Evolutionary conservation across 2,113 vertebrate genomes (phyloP).

Genomic region (Lepisosteus osseus): DNA sequence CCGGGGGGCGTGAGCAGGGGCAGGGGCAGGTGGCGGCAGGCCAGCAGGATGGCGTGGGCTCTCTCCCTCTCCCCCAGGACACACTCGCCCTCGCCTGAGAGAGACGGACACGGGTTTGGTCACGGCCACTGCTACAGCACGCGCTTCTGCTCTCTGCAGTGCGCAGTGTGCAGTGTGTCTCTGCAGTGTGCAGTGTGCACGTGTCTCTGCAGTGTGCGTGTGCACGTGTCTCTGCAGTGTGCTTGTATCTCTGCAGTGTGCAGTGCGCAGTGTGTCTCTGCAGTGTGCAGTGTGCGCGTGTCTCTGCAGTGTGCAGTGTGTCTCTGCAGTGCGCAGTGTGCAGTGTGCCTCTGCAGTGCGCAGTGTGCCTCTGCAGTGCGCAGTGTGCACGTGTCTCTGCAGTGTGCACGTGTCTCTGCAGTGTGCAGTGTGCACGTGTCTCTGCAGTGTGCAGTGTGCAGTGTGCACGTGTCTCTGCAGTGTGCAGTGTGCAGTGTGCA

Average conservation of each 20-base stretch:
- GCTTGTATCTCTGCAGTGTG: not conserved
- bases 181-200: not conserved
- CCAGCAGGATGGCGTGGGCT: constrained; percentile 89
- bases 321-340: not conserved
- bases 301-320: not conserved
- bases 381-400: not conserved
- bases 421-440: no score
- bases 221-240: not conserved
- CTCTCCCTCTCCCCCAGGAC: constrained; percentile 87
- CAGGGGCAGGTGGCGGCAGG: constrained; percentile 91
- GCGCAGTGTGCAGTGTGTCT: not conserved
- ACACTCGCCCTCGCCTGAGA: constrained; percentile 68
- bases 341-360: no score
- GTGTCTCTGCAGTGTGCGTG: not conserved
- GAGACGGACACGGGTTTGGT: not conserved
- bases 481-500: not conserved
- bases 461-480: not conserved
- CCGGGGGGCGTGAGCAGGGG: constrained; percentile 89
- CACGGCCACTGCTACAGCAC: no score
- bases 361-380: no score
- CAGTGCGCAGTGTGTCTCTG: not conserved
- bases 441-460: not conserved
- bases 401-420: not conserved
- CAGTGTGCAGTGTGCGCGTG: not conserved
- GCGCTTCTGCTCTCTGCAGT: not conserved